These are phyloP conservation scores for Pedicia rivosa DNA, from an alignment of 2,888 invertebrate genomes.

Conservation along the genomic window DNA sequence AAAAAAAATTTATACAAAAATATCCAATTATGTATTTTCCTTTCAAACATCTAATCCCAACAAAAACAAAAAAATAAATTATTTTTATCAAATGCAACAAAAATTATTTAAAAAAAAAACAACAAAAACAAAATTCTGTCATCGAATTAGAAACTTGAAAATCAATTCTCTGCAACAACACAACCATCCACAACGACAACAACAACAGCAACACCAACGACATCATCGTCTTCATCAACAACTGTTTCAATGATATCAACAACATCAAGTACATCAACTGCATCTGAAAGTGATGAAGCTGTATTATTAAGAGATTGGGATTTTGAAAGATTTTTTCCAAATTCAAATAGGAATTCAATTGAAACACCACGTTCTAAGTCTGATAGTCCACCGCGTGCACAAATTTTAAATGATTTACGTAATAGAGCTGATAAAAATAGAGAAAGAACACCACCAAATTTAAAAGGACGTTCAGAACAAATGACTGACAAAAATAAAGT, in stretches of 20 bases:
- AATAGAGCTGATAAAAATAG: conserved; percentile 32
- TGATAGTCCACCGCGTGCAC: conserved; percentile 30
- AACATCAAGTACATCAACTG: conserved; percentile 11
- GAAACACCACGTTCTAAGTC: conserved; percentile 17
- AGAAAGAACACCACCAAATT: conserved; percentile 23
- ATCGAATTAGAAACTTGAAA: conserved; percentile 4
- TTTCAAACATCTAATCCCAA: not conserved
- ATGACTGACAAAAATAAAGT: conserved; percentile 9
- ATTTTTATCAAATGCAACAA: too few relatives aligned
- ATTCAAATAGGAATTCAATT: conserved; percentile 25
- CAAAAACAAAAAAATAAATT: too few relatives aligned
- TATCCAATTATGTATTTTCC: too few relatives aligned
- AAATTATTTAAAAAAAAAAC: not conserved
- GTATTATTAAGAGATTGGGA: conserved; percentile 75
- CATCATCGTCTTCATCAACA: conserved; percentile 14
- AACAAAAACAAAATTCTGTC: not conserved
- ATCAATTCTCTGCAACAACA: not conserved
- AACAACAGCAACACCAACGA: not conserved
- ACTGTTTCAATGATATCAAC: too few relatives aligned
- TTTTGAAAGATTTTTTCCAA: conserved; percentile 68
- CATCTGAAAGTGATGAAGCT: conserved; percentile 55
- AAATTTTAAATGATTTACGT: too few relatives aligned
- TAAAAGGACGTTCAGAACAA: conserved; percentile 19
- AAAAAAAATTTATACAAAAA: too few relatives aligned
- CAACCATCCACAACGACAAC: not conserved